Percentiles rank a stretch among this genome's conserved stretches.
Conservation (phyloP, 2,888 invertebrate species). For the Zaprionus bogoriensis region DNA sequence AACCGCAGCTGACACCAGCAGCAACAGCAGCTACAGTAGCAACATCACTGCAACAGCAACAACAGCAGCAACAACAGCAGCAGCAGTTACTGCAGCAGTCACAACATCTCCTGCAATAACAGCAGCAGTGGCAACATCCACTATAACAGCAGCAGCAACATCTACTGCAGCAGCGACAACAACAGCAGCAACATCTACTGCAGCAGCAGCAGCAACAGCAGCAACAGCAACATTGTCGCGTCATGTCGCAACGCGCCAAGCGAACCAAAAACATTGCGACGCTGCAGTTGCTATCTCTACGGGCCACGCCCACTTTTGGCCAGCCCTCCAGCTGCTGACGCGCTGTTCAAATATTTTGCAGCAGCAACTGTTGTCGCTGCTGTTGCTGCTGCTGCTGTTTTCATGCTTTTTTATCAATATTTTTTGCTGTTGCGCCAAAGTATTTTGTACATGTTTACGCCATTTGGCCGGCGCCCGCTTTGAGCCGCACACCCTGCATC, state of each 20-base stretch:
- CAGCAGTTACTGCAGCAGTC: not conserved
- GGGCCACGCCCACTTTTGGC: not conserved
- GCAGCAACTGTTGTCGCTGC: not conserved
- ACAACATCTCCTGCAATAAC: not conserved
- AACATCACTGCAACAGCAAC: not conserved
- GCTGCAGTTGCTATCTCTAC: slow-evolving; percentile 28
- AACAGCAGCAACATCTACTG: not conserved
- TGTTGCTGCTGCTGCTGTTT: slow-evolving; percentile 12
- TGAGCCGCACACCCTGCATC: not conserved
- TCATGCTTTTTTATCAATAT: slow-evolving; percentile 21
- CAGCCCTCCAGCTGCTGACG: not conserved
- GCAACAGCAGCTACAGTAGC: slow-evolving; percentile 14
- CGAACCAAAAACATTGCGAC: slow-evolving; percentile 46
- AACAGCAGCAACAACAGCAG: slow-evolving; percentile 7
- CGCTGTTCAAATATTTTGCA: slow-evolving; percentile 28
- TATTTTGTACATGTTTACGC: slow-evolving; percentile 76
- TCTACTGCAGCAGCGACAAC: not conserved
- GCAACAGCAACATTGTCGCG: slow-evolving; percentile 30
- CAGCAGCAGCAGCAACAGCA: slow-evolving; percentile 1
- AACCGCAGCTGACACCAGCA: slow-evolving; percentile 48
- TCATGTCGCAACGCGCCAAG: slow-evolving; percentile 47
- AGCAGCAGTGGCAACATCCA: slow-evolving; percentile 19
- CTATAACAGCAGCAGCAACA: slow-evolving; percentile 11
- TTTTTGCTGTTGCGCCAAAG: slow-evolving; percentile 49
- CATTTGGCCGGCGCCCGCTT: no score